These are phyloP conservation scores for Parnassius smintheus DNA, from an alignment of 2,888 invertebrate species.

Conservation along the genomic window DNA sequence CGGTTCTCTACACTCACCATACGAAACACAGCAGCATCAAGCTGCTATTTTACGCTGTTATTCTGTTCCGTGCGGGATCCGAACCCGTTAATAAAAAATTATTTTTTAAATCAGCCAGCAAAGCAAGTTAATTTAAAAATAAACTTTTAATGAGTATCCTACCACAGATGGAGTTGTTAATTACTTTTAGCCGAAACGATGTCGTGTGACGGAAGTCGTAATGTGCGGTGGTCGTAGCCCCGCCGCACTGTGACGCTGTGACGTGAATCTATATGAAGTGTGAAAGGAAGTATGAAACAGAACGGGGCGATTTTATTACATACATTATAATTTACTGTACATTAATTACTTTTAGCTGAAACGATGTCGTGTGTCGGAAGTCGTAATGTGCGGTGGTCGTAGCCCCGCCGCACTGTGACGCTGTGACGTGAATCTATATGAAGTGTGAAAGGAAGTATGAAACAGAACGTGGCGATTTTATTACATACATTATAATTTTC, in stretches of 20 bases:
- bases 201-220: conserved; percentile 18
- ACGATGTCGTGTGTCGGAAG: conserved; percentile 13
- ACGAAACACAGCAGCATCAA: no score
- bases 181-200: conserved; percentile 9
- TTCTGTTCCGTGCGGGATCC: no score
- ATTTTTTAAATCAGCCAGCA: no score
- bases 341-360: conserved; percentile 6
- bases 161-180: conserved; percentile 13
- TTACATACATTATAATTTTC: conserved; percentile 11
- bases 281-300: conserved; percentile 10
- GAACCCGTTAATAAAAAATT: no score
- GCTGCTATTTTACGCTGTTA: no score
- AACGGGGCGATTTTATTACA: conserved; percentile 11
- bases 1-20: no score
- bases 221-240: background rate
- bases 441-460: conserved; percentile 15
- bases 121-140: conserved; percentile 1
- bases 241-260: conserved; percentile 3
- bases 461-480: conserved; percentile 9
- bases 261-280: conserved; percentile 19
- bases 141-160: conserved; percentile 18
- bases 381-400: conserved; percentile 9
- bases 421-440: conserved; percentile 14
- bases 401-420: background rate
- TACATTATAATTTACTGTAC: conserved; percentile 5